Evolutionary conservation across 2,888 invertebrate genomes (phyloP).

Genomic region (Acrocera orbiculus): DNA sequence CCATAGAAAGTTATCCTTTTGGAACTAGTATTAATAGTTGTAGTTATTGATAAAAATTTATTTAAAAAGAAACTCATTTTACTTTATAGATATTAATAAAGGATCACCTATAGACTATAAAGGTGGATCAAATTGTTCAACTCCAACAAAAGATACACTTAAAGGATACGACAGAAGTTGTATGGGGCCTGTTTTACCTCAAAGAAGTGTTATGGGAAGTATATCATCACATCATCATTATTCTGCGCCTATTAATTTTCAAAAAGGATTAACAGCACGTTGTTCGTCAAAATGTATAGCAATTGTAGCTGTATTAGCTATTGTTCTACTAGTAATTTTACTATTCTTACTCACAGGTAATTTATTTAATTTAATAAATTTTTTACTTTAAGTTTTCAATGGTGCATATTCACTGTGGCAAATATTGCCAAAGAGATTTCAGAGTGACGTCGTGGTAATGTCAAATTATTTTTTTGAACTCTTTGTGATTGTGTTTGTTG

Average conservation of each 20-base stretch:
- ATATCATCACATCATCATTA: slow-evolving; percentile 55
- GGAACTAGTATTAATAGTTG: too few relatives aligned
- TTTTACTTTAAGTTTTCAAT: too few relatives aligned
- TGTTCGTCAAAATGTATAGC: slow-evolving; percentile 90
- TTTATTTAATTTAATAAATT: neutral
- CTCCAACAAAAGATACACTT: slow-evolving; percentile 58
- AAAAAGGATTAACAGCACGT: slow-evolving; percentile 66
- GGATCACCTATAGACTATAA: slow-evolving; percentile 79
- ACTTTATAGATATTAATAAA: slow-evolving; percentile 82
- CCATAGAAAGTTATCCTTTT: too few relatives aligned
- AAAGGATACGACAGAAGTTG: slow-evolving; percentile 42
- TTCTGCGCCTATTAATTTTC: slow-evolving; percentile 68
- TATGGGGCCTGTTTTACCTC: slow-evolving; percentile 56
- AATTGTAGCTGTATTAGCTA: slow-evolving; percentile 68
- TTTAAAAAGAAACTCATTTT: too few relatives aligned
- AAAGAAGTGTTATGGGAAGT: slow-evolving; percentile 37
- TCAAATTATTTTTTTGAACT: too few relatives aligned
- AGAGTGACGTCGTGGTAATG: too few relatives aligned
- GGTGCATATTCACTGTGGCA: too few relatives aligned
- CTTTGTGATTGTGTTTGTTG: too few relatives aligned
- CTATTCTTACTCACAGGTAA: slow-evolving; percentile 76
- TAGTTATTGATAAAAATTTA: too few relatives aligned
- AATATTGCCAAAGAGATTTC: too few relatives aligned
- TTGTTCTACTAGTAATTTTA: slow-evolving; percentile 64
- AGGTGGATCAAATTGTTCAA: slow-evolving; percentile 68